These are phyloP conservation scores for Gari tellinella DNA, from an alignment of 2,888 invertebrate genomes.

Conservation along the genomic window DNA sequence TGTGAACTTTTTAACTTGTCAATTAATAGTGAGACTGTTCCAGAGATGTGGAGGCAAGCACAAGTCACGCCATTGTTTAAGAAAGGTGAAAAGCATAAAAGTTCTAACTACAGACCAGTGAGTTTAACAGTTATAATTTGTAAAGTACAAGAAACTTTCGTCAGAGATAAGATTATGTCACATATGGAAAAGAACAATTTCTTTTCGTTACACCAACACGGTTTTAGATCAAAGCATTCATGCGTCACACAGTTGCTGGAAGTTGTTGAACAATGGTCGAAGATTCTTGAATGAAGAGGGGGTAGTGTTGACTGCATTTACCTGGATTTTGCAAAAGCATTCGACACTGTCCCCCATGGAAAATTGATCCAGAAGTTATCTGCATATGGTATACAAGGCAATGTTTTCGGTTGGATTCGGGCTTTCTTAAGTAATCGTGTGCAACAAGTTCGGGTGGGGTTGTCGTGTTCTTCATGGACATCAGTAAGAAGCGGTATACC, in stretches of 20 bases:
- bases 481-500: no score
- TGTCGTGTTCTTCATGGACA: no score
- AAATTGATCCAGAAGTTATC: no score
- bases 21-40: not conserved
- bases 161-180: conserved; percentile 13
- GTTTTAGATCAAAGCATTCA: conserved; percentile 1
- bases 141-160: conserved; percentile 3
- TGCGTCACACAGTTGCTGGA: conserved; percentile 4
- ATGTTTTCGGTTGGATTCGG: conserved; percentile 2
- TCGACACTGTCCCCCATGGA: no score
- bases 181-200: conserved; percentile 4
- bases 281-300: conserved; percentile 14
- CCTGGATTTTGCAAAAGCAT: no score
- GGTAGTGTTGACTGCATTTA: conserved; percentile 11
- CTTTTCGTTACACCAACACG: conserved; percentile 9
- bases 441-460: conserved; percentile 9
- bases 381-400: conserved; percentile 12
- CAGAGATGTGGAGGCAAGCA: no score
- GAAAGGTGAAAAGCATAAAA: conserved; percentile 11
- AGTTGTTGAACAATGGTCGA: no score
- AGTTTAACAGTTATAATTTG: conserved; percentile 4
- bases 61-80: conserved; percentile 18
- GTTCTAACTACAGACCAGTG: no score
- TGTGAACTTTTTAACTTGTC: conserved; percentile 4
- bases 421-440: conserved; percentile 1